Base-by-base conservation (phyloP, 2,797 vertebrate species). In the Buceros bicornis region DNA sequence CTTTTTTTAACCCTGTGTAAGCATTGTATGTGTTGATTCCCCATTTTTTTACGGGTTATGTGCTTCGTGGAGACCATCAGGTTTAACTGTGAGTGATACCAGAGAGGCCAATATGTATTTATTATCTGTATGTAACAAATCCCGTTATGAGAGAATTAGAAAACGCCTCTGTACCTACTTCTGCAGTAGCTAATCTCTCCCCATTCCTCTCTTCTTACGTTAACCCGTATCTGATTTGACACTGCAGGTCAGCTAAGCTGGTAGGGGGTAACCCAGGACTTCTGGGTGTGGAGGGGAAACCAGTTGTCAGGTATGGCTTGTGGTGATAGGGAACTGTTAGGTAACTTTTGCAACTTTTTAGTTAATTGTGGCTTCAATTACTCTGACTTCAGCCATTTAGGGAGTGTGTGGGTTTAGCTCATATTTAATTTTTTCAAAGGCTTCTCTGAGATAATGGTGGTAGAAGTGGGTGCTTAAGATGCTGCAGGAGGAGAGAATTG, bases 31-130 rank as follows among this genome's bases (percentile, higher is more conserved):
- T 60, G 3, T 66, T 40, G 37, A 13, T 37, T 64, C 21, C 13
- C 3, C 71, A 53, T 72, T 69, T 28, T 19, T 77, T 24, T 50
- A 8, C 0, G 4, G 17, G 0, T 54, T 82, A 33, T 0, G 1
- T 10, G 2, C 25, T 47, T 93, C 3, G 8, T 50, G 58, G 65
- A 77, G 17, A 60, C 28, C 0, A 2, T 37, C 28, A 53, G n/a
- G 14, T 69, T 70, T 26, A 33, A 25, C 37, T 83, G 5, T 37
- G 64, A 43, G 7, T 47, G 50, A 2, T 86, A 31, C 3, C 14
- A 0, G 9, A 62, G 48, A 40, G 26, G 26, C 25, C 10, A 33
- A 2, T 50, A 8, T 35, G 2, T 48, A n/a, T 37, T 16, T 53
- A 1, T 65, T 73, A n/a, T 25, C 15, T 62, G 0, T 56, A 31